Base-by-base conservation (phyloP, 2,888 invertebrate genomes). In the Keiferia lycopersicella region DNA sequence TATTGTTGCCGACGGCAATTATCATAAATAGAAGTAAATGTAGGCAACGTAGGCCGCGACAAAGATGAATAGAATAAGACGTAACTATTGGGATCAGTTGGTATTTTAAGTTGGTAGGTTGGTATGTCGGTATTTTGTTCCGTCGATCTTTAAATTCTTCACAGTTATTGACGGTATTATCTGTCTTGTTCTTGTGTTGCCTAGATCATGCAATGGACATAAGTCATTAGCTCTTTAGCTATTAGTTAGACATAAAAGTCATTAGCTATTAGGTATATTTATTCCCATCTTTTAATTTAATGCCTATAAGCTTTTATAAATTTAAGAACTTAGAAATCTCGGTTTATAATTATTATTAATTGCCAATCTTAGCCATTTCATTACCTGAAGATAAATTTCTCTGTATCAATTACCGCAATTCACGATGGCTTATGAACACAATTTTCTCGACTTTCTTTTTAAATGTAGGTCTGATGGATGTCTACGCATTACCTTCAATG, bases 11-110 rank as follows among this genome's bases (percentile, higher is more conserved):
- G 67, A 41, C 67, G 22, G 53, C 64, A 59, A 65, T 67, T 62
- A 64, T 79, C 72, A 78, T 84, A 83, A 86, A 82, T 73, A 68
- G 66, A 72, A 66, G 77, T 74, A 76, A 70, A 69, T 72, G 69
- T 74, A 74, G 75, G 73, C 75, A 70, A 72, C 71, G 69, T 70
- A 34, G 10, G 34, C 63, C 64, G 68, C 65, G 65, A 71, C 71
- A 69, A 72, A 70, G 71, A 72, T 67, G 63, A 66, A 68, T 70
- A 64, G 68, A 68, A 70, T 70, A 59, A 63, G 14, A 20, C 20
- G 22, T 2, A 65, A 45, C 67, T 67, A 68, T 68, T 66, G 66
- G 65, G 68, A 60, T 63, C 66, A 65, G 65, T 68, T 66, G 66
- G n/a, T n/a, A n/a, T n/a, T n/a, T n/a, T n/a, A n/a, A n/a, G n/a